A percentile compares a stretch with the other conserved stretches of the same genome.
These are phyloP conservation scores for Sinosuthora webbiana DNA, from an alignment of 2,113 vertebrate species.

Conservation along the genomic window DNA sequence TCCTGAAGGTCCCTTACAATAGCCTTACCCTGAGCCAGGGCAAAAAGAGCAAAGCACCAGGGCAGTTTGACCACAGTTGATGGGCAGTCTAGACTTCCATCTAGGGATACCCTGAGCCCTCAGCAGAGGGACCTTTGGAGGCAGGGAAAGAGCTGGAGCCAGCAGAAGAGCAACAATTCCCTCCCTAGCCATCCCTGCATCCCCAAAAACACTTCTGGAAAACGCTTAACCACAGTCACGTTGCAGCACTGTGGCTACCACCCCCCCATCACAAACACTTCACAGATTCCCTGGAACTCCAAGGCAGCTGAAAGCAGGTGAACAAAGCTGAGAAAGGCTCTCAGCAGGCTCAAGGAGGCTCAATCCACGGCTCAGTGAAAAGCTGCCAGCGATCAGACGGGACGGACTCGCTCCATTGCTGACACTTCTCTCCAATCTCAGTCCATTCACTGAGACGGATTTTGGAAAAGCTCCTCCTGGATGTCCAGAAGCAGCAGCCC, in stretches of 20 bases:
- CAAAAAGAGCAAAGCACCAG: neutral
- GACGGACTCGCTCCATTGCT: neutral
- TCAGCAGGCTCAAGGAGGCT: accelerated
- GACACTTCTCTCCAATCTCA: accelerated
- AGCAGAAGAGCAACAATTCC: neutral
- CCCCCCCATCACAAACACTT: neutral
- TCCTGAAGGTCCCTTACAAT: neutral
- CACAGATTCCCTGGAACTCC: neutral
- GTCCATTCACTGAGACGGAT: neutral
- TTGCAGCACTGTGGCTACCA: accelerated
- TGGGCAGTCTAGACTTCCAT: neutral
- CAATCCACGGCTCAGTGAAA: neutral
- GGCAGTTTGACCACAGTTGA: neutral
- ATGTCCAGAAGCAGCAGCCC: neutral
- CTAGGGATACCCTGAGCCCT: neutral
- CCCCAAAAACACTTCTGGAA: neutral
- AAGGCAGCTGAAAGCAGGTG: neutral
- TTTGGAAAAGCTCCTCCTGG: neutral
- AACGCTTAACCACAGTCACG: accelerated
- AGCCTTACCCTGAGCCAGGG: neutral
- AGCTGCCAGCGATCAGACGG: neutral
- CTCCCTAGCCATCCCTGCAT: neutral
- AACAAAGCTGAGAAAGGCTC: neutral
- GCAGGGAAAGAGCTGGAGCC: neutral
- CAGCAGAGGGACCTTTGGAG: neutral